A percentile compares a stretch with the other conserved stretches of the same genome.
Conservation (phyloP, 2,113 vertebrate genomes). For the Nicator chloris region DNA sequence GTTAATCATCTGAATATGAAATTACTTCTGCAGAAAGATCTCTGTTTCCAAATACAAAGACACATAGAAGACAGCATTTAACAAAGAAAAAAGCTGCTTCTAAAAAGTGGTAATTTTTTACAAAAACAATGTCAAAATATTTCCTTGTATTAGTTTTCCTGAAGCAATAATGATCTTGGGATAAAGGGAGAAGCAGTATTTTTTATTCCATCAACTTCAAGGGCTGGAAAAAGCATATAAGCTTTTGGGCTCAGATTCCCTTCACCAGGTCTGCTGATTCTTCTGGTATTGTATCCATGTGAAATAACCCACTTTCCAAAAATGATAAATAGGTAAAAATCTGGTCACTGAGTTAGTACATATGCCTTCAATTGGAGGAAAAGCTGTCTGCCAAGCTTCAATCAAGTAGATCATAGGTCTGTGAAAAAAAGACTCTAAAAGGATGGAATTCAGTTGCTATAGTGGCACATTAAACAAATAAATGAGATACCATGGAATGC, state of each 20-base stretch:
- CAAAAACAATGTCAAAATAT: slow-evolving; percentile 24
- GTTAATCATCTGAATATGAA: slow-evolving; percentile 53
- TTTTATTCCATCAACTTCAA: slow-evolving; percentile 40
- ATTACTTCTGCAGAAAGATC: slow-evolving; percentile 32
- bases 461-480: slow-evolving; percentile 85
- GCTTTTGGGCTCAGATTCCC: neutral
- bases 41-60: slow-evolving; percentile 50
- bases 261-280: slow-evolving; percentile 48
- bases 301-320: slow-evolving; percentile 54
- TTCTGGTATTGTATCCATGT: slow-evolving; percentile 46
- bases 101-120: neutral
- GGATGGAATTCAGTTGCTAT: slow-evolving; percentile 79
- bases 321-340: slow-evolving; percentile 69
- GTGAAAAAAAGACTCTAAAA: slow-evolving; percentile 49
- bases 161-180: neutral
- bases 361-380: slow-evolving; percentile 77
- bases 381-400: slow-evolving; percentile 68
- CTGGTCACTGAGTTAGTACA: slow-evolving; percentile 63
- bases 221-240: slow-evolving; percentile 41
- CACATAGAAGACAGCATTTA: neutral
- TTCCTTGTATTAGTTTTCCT: neutral
- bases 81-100: slow-evolving; percentile 25
- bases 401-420: slow-evolving; percentile 69
- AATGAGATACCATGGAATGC: slow-evolving; percentile 82
- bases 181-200: neutral